A percentile compares a stretch with the other conserved stretches of the same genome.
Evolutionary conservation across 1,140 invertebrate genomes (phyloP).

Genomic region (Lucilia cuprina): DNA sequence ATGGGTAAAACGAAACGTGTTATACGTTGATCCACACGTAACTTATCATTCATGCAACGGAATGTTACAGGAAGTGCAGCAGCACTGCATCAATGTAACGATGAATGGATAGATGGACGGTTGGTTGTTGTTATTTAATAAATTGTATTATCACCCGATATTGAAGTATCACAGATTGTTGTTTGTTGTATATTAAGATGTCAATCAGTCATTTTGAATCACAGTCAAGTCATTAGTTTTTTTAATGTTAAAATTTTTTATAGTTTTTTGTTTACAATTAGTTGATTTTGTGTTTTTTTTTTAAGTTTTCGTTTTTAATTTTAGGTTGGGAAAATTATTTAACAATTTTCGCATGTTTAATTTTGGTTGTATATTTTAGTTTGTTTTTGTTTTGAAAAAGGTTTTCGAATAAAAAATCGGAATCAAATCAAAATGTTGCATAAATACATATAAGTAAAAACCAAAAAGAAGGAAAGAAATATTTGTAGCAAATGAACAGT

Average conservation of each 20-base stretch:
- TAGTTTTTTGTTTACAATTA: slow-evolving; percentile 31
- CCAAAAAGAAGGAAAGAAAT: slow-evolving; percentile 55
- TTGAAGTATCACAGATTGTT: slow-evolving; percentile 37
- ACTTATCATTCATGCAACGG: slow-evolving; percentile 90
- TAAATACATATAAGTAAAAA: slow-evolving; percentile 32
- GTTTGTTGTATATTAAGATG: slow-evolving; percentile 38
- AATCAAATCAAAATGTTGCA: slow-evolving; percentile 43
- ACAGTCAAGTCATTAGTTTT: slow-evolving; percentile 20
- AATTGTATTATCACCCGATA: slow-evolving; percentile 27
- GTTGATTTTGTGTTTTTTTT: slow-evolving; percentile 11
- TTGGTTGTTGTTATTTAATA: background rate
- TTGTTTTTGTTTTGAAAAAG: slow-evolving; percentile 43
- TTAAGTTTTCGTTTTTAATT: slow-evolving; percentile 38
- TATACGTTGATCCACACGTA: slow-evolving; percentile 87
- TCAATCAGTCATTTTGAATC: slow-evolving; percentile 7
- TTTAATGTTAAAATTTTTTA: slow-evolving; percentile 23
- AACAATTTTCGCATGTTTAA: slow-evolving; percentile 8
- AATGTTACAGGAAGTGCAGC: slow-evolving; percentile 95
- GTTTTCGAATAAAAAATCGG: slow-evolving; percentile 39
- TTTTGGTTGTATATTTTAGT: slow-evolving; percentile 42
- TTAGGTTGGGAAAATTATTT: slow-evolving; percentile 37
- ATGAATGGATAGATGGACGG: background rate
- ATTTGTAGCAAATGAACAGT: slow-evolving; percentile 46
- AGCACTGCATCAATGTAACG: slow-evolving; percentile 69
- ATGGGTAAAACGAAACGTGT: slow-evolving; percentile 91